Conservation (phyloP, 2,797 vertebrate species). For the Macrochelys suwanniensis region DNA sequence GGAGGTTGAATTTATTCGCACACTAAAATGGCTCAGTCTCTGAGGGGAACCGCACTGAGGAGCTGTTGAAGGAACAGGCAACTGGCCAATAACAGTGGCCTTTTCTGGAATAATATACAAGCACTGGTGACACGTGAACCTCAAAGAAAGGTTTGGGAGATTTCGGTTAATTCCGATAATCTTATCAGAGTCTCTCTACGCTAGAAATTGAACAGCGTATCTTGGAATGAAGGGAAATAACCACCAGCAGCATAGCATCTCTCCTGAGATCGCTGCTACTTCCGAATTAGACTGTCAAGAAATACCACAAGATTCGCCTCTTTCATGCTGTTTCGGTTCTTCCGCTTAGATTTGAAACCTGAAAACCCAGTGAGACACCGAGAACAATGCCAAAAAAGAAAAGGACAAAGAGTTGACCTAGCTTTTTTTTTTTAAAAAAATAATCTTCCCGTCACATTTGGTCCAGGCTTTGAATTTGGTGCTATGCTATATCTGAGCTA, state of each 20-base stretch:
- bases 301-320: not conserved
- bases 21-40: not conserved
- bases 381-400: not conserved
- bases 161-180: conserved; percentile 48
- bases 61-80: not conserved
- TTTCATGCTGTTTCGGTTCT: not conserved
- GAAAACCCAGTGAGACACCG: not conserved
- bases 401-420: not conserved
- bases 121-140: not conserved
- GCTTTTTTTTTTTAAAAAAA: not conserved
- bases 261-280: not conserved
- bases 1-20: not conserved
- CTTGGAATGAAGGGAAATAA: conserved; percentile 46
- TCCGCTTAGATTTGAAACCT: conserved; percentile 8
- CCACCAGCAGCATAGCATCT: conserved; percentile 53
- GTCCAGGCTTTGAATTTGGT: not conserved
- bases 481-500: not conserved
- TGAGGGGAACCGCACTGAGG: not conserved
- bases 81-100: fast-evolving
- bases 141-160: conserved; percentile 12
- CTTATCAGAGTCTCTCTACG: conserved; percentile 28
- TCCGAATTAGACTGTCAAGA: conserved; percentile 60
- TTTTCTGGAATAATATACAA: not conserved
- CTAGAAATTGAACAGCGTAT: conserved; percentile 41
- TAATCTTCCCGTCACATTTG: not conserved